These are phyloP conservation scores for Uria aalge DNA, from an alignment of 2,113 vertebrate species.

Conservation along the genomic window DNA sequence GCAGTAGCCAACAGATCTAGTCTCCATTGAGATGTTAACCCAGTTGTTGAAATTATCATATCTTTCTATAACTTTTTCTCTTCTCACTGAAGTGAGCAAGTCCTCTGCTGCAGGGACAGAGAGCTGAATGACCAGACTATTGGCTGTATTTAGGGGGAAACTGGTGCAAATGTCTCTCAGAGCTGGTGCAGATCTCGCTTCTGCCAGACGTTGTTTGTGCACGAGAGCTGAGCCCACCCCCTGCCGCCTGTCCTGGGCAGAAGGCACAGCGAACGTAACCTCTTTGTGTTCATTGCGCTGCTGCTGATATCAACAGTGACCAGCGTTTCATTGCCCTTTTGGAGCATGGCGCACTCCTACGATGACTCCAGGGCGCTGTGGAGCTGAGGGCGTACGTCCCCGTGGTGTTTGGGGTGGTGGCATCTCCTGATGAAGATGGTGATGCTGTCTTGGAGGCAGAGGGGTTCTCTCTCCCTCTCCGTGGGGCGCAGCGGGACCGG, in stretches of 20 bases:
- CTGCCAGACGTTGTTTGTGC: neutral
- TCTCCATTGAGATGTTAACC: neutral
- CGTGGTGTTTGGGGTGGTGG: neutral
- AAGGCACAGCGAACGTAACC: neutral
- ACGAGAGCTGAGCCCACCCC: neutral
- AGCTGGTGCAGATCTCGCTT: neutral
- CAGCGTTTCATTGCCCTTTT: neutral
- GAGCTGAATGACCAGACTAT: neutral
- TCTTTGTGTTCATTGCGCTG: neutral
- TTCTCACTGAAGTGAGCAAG: neutral
- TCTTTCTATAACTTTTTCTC: neutral
- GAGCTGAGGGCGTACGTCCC: neutral
- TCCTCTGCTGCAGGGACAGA: neutral
- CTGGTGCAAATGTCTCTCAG: neutral
- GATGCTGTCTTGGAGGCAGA: neutral
- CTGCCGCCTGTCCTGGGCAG: neutral
- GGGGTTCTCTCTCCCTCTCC: accelerated
- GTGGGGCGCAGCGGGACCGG: neutral
- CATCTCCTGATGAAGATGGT: neutral
- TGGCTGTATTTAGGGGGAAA: neutral
- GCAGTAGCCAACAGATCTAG: neutral
- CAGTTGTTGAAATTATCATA: neutral
- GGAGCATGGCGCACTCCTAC: neutral
- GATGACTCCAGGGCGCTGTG: neutral
- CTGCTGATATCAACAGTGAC: neutral